A percentile compares a stretch with the other conserved stretches of the same genome.
Conservation (phyloP, 2,888 invertebrate genomes). For the Drosophila nigritarsus region DNA sequence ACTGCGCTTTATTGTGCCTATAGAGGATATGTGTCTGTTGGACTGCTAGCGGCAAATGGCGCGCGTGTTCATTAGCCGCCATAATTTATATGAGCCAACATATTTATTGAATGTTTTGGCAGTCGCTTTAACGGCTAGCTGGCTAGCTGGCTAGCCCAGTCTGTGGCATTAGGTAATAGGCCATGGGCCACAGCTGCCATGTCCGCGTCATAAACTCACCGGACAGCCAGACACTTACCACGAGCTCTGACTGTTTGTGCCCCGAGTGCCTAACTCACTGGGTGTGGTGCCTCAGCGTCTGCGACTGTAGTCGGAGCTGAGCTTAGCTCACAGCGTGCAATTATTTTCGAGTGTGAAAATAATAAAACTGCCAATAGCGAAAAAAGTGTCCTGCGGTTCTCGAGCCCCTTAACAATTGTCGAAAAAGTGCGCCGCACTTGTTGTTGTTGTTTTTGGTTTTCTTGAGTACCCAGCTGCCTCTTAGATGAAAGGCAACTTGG, state of each 20-base stretch:
- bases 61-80: slow-evolving; percentile 78
- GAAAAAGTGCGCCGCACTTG: slow-evolving; percentile 62
- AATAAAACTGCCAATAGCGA: slow-evolving; percentile 74
- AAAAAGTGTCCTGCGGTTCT: slow-evolving; percentile 81
- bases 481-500: slow-evolving; percentile 31
- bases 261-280: not conserved
- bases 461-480: slow-evolving; percentile 58
- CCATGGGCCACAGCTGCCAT: slow-evolving; percentile 60
- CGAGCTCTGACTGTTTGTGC: slow-evolving; percentile 51
- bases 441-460: slow-evolving; percentile 35
- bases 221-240: slow-evolving; percentile 64
- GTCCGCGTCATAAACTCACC: slow-evolving; percentile 66
- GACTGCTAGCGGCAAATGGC: slow-evolving; percentile 52
- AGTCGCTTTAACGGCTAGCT: slow-evolving; percentile 71
- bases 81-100: slow-evolving; percentile 80
- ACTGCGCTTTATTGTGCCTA: slow-evolving; percentile 66
- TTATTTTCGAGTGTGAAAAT: slow-evolving; percentile 83
- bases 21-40: slow-evolving; percentile 32
- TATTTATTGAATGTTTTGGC: slow-evolving; percentile 82
- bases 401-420: slow-evolving; percentile 57
- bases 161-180: slow-evolving; percentile 59
- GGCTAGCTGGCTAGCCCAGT: slow-evolving; percentile 16
- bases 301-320: slow-evolving; percentile 8
- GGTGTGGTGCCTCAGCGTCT: slow-evolving; percentile 76
- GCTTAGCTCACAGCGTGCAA: slow-evolving; percentile 80